phyloP scores from a whole-genome alignment of 1,140 invertebrate species.

The Pygmarrhopalites habei region DNA sequence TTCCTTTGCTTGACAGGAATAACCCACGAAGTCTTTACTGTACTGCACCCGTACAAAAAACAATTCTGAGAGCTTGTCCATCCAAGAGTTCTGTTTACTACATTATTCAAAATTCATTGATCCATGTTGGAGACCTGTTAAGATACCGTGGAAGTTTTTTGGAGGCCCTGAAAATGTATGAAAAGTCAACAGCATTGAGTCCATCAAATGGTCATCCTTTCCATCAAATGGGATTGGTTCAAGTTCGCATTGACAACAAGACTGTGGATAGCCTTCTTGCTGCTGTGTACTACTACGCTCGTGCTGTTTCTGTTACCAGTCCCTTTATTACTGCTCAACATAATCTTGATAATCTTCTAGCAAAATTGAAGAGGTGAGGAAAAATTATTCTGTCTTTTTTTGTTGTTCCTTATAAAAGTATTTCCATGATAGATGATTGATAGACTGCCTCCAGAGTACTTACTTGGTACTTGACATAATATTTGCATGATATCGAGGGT shows the following conservation, averaged over 20 bases:
- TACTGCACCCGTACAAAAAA: constrained; percentile 22
- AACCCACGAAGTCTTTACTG: constrained; percentile 14
- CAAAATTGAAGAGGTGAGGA: constrained; percentile 15
- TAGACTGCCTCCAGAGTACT: too few species aligned
- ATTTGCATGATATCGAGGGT: too few species aligned
- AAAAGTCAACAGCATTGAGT: constrained; percentile 32
- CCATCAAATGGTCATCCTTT: constrained; percentile 33
- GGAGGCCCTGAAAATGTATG: constrained; percentile 39
- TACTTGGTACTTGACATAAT: too few species aligned
- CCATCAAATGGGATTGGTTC: constrained; percentile 35
- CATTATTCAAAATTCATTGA: constrained; percentile 38
- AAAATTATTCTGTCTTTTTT: not conserved
- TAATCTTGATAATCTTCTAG: constrained; percentile 24
- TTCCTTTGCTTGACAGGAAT: constrained; percentile 17
- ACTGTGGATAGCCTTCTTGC: constrained; percentile 25
- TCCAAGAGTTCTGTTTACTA: constrained; percentile 34
- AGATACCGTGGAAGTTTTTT: constrained; percentile 31
- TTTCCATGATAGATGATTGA: too few species aligned
- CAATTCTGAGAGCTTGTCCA: constrained; percentile 2
- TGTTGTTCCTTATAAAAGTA: too few species aligned
- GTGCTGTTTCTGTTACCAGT: constrained; percentile 30
- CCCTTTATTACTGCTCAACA: constrained; percentile 27
- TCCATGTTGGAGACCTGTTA: constrained; percentile 36
- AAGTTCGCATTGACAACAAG: constrained; percentile 26
- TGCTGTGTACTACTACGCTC: constrained; percentile 28